These are phyloP conservation scores for Colius striatus DNA, from an alignment of 2,113 vertebrate species.

Conservation along the genomic window DNA sequence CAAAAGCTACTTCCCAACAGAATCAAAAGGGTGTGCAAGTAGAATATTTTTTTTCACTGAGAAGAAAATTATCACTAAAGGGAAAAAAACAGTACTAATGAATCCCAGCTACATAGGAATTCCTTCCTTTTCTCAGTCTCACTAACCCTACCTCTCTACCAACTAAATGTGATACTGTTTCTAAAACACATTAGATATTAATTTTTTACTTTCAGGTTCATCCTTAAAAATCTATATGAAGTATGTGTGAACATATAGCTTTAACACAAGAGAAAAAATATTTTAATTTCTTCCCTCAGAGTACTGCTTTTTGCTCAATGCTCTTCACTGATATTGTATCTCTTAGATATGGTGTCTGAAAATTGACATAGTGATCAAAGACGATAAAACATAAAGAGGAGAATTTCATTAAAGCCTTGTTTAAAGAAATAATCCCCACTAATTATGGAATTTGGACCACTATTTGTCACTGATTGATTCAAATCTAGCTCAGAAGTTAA, in stretches of 20 bases:
- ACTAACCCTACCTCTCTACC: background rate
- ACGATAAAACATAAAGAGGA: background rate
- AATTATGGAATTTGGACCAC: background rate
- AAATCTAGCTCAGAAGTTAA: background rate
- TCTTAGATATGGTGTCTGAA: background rate
- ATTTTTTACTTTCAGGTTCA: background rate
- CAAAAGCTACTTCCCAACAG: background rate
- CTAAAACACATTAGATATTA: background rate
- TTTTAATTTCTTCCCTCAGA: background rate
- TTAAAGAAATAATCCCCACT: background rate
- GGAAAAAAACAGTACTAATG: fast-evolving
- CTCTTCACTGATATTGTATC: background rate
- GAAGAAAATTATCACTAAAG: background rate
- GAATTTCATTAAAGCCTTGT: background rate
- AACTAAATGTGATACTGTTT: background rate
- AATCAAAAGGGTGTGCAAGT: background rate
- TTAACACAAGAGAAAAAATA: background rate
- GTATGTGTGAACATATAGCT: background rate
- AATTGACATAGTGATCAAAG: background rate
- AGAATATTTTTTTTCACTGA: background rate
- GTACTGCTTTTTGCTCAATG: background rate
- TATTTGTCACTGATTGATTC: background rate
- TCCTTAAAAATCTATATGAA: background rate
- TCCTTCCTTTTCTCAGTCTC: background rate
- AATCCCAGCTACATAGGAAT: background rate